These are phyloP conservation scores for Sturnira hondurensis DNA, from an alignment of 2,113 vertebrate genomes.

Conservation along the genomic window DNA sequence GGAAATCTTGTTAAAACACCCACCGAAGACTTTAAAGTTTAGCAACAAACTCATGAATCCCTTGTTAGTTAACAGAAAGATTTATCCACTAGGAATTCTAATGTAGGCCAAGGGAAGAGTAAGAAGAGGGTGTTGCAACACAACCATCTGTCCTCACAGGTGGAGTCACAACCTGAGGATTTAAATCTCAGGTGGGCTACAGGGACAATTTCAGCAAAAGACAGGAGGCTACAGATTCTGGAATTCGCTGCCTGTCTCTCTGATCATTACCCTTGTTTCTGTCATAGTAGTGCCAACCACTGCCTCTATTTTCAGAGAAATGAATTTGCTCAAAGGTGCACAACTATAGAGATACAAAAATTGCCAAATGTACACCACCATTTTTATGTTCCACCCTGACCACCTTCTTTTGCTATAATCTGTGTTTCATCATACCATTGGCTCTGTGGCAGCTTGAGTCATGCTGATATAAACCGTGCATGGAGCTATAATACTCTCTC, in stretches of 20 bases:
- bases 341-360: neutral
- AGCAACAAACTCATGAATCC: neutral
- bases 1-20: conserved; percentile 35
- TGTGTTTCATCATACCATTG: neutral
- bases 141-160: neutral
- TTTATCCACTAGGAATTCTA: neutral
- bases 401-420: neutral
- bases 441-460: neutral
- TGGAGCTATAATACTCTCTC: neutral
- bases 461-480: neutral
- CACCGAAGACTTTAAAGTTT: neutral
- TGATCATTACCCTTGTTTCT: neutral
- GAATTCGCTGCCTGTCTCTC: neutral
- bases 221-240: neutral
- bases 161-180: neutral
- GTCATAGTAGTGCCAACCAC: neutral
- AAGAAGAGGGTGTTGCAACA: neutral
- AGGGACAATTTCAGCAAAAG: neutral
- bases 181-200: neutral
- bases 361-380: neutral
- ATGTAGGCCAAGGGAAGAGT: neutral
- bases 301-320: neutral
- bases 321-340: neutral
- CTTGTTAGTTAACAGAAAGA: neutral
- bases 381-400: neutral